Evolutionary conservation across 1,140 invertebrate species (phyloP).

Genomic region (Paraescarpia echinospica): DNA sequence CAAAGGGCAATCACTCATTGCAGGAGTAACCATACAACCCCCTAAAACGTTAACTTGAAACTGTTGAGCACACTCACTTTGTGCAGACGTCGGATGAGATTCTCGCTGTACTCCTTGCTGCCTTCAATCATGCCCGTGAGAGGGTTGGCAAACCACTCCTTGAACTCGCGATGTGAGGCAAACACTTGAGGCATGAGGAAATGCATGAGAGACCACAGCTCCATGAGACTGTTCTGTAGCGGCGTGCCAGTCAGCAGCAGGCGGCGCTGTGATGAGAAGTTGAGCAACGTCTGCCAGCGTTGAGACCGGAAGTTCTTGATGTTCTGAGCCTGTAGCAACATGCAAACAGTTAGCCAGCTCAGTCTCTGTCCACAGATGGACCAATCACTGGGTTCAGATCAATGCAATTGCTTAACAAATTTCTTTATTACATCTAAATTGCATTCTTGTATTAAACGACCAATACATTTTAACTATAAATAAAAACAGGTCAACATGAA

Average conservation of each 20-base stretch:
- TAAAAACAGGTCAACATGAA: background rate
- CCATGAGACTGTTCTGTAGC: conserved; percentile 98
- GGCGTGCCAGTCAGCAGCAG: conserved; percentile 96
- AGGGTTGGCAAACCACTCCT: conserved; percentile 99
- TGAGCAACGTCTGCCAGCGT: conserved; percentile 94
- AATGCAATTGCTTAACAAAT: background rate
- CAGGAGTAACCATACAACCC: background rate
- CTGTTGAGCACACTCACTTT: conserved; percentile 79
- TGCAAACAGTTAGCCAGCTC: background rate
- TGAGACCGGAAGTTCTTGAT: conserved; percentile 99
- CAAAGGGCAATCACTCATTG: background rate
- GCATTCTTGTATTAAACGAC: too few species aligned
- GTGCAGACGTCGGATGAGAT: conserved; percentile 90
- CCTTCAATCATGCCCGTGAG: conserved; percentile 98
- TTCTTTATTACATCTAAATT: background rate
- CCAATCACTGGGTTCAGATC: background rate
- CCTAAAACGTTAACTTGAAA: background rate
- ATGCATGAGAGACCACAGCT: conserved; percentile 99
- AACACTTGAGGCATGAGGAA: conserved; percentile 99
- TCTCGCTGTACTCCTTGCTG: conserved; percentile 91
- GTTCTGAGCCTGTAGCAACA: conserved; percentile 79
- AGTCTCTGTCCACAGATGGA: background rate
- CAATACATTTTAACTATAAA: background rate
- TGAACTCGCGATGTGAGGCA: conserved; percentile 92
- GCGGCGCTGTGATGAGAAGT: conserved; percentile 93